These are phyloP conservation scores for Puffinus mauretanicus DNA, from an alignment of 2,113 vertebrate genomes.

Conservation along the genomic window DNA sequence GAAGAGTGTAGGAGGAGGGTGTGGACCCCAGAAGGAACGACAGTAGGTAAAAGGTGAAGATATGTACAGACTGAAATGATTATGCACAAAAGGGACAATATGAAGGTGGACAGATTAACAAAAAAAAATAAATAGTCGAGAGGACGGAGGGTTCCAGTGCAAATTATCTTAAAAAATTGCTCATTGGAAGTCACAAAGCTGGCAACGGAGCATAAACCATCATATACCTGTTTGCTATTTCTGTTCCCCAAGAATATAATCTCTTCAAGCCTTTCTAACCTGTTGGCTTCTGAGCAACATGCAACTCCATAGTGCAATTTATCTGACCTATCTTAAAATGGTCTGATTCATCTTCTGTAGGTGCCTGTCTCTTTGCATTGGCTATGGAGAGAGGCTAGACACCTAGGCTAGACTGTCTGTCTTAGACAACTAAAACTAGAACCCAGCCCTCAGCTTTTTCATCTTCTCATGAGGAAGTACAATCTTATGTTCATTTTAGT, in stretches of 20 bases:
- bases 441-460: background rate
- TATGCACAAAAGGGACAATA: background rate
- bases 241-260: background rate
- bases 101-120: background rate
- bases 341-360: background rate
- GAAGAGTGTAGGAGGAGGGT: constrained; percentile 30
- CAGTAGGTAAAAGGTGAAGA: background rate
- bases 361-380: background rate
- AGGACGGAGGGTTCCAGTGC: background rate
- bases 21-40: background rate
- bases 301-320: background rate
- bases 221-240: background rate
- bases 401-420: background rate
- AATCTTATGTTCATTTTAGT: background rate
- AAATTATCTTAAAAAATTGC: background rate
- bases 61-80: background rate
- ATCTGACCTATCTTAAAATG: background rate
- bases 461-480: background rate
- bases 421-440: background rate
- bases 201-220: background rate
- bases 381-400: background rate
- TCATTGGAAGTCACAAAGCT: background rate
- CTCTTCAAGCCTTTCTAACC: background rate
- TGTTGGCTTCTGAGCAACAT: background rate
- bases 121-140: background rate